Evolutionary conservation across 2,888 invertebrate species (phyloP).

Genomic region (Argynnis bischoffii): DNA sequence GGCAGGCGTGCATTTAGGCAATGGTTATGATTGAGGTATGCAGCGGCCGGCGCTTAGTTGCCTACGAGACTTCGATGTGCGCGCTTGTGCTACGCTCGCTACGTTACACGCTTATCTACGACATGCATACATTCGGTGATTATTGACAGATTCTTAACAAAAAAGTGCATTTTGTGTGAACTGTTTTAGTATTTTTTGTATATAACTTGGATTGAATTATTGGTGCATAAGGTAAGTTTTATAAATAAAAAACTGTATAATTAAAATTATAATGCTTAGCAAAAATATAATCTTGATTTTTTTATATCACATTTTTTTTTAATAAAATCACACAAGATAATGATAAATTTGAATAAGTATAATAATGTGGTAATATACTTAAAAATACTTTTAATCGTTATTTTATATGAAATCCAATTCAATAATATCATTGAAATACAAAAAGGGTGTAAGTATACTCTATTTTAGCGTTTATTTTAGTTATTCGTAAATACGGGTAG

Average conservation of each 20-base stretch:
- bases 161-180: constrained; percentile 34
- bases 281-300: neutral
- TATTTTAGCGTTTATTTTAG: too few species aligned
- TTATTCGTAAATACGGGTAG: too few species aligned
- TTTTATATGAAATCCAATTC: too few species aligned
- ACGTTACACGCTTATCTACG: constrained; percentile 39
- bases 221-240: constrained; percentile 26
- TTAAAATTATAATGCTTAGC: neutral
- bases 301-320: too few species aligned
- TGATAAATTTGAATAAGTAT: too few species aligned
- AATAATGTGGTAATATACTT: too few species aligned
- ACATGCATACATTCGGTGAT: constrained; percentile 22
- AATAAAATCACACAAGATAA: too few species aligned
- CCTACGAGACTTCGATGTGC: constrained; percentile 53
- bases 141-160: constrained; percentile 26
- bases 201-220: constrained; percentile 34
- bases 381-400: too few species aligned
- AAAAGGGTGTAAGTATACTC: too few species aligned
- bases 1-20: neutral
- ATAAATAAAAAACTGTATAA: neutral
- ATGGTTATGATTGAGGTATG: constrained; percentile 48
- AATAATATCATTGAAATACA: too few species aligned
- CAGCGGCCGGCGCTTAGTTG: constrained; percentile 56
- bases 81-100: constrained; percentile 46
- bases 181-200: constrained; percentile 26